Percentiles rank a stretch among this genome's conserved stretches.
Evolutionary conservation across 2,797 vertebrate species (phyloP).

Genomic region (Danio kyathit): DNA sequence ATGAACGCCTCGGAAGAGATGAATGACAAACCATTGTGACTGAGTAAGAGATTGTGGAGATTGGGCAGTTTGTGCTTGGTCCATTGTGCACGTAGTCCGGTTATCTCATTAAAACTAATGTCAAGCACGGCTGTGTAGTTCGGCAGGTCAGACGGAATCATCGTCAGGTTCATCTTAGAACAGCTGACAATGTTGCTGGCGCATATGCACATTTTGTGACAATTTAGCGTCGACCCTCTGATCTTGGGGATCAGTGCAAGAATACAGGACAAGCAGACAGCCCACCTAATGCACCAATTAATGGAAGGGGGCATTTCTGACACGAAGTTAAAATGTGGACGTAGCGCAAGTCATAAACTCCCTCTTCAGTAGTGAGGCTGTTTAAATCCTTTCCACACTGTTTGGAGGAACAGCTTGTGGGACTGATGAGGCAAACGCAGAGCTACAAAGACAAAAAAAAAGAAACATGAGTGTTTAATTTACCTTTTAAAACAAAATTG

Average conservation of each 20-base stretch:
- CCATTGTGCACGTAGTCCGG: constrained; percentile 87
- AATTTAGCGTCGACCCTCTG: constrained; percentile 75
- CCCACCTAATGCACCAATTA: constrained; percentile 64
- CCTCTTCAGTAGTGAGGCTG: constrained; percentile 18
- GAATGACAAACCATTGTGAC: constrained; percentile 91
- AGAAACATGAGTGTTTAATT: constrained; percentile 35
- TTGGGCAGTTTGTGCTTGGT: constrained; percentile 81
- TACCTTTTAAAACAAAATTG: background rate
- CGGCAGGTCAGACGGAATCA: constrained; percentile 83
- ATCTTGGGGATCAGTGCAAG: constrained; percentile 69
- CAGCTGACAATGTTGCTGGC: constrained; percentile 98
- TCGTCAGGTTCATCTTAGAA: constrained; percentile 87
- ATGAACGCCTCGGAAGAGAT: constrained; percentile 92
- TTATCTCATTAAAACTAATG: constrained; percentile 92
- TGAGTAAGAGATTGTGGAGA: constrained; percentile 91
- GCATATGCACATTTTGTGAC: constrained; percentile 89
- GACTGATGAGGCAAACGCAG: constrained; percentile 8
- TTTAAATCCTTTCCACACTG: constrained; percentile 31
- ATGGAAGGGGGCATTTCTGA: constrained; percentile 67
- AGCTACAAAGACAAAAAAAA: constrained; percentile 52
- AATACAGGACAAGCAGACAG: constrained; percentile 63
- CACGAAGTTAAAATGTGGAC: constrained; percentile 61
- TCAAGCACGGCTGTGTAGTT: constrained; percentile 89
- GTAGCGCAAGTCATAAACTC: constrained; percentile 12
- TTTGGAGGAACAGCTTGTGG: constrained; percentile 19